These are phyloP conservation scores for Drosophila paucipuncta DNA, from an alignment of 2,888 invertebrate species.

Conservation along the genomic window DNA sequence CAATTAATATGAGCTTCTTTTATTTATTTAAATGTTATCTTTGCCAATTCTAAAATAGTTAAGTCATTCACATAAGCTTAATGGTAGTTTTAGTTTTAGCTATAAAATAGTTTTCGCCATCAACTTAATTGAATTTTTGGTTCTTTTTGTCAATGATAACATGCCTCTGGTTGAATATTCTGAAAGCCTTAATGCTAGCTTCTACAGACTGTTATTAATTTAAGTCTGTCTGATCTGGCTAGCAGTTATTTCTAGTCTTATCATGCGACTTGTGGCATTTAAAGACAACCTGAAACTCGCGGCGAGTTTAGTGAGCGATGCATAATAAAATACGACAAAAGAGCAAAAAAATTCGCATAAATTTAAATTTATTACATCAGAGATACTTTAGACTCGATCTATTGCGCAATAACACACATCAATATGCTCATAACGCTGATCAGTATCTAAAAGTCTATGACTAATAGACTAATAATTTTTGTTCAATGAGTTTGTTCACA, in stretches of 20 bases:
- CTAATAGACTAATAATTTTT: slow-evolving; percentile 2
- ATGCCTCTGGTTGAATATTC: slow-evolving; percentile 5
- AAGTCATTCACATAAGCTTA: background rate
- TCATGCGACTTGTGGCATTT: slow-evolving; percentile 47
- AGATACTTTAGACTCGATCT: slow-evolving; percentile 16
- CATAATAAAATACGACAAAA: slow-evolving; percentile 51
- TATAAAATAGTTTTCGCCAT: background rate
- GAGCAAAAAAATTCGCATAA: slow-evolving; percentile 46
- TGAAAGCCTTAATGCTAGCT: background rate
- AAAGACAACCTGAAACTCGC: slow-evolving; percentile 44
- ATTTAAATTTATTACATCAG: slow-evolving; percentile 65
- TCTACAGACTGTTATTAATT: slow-evolving; percentile 23
- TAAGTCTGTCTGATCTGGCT: slow-evolving; percentile 10
- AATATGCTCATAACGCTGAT: slow-evolving; percentile 1
- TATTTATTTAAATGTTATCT: background rate
- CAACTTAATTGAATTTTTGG: background rate
- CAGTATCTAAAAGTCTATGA: background rate
- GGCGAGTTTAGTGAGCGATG: slow-evolving; percentile 26
- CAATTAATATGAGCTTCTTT: background rate
- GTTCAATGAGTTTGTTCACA: background rate
- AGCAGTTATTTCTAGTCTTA: slow-evolving; percentile 30
- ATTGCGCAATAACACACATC: slow-evolving; percentile 49
- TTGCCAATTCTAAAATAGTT: background rate
- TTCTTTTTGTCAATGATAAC: background rate
- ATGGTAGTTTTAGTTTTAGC: background rate